phyloP scores from a whole-genome alignment of 2,888 invertebrate genomes.

The Scaptomyza cyrtandrae region DNA sequence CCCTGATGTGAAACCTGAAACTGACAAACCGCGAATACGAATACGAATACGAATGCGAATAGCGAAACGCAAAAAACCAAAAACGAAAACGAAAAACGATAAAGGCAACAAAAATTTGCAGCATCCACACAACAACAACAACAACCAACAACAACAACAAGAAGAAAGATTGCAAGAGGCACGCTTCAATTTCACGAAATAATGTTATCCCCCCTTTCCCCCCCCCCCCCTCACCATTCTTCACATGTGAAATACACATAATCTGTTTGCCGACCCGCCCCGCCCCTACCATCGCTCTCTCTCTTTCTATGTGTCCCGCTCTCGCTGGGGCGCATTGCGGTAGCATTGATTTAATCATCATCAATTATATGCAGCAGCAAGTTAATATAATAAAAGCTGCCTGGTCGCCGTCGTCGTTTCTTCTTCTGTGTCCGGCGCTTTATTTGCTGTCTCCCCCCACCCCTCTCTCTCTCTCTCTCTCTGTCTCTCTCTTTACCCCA shows the following conservation, averaged over 20 bases:
- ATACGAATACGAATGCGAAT: background rate
- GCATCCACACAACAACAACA: constrained; percentile 52
- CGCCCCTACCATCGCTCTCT: background rate
- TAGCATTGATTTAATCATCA: constrained; percentile 84
- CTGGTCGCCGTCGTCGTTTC: constrained; percentile 36
- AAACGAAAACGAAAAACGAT: constrained; percentile 1
- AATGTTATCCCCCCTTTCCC: no score
- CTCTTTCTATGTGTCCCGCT: no score
- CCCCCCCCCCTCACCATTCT: no score
- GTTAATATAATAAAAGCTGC: constrained; percentile 81
- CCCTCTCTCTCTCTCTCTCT: no score
- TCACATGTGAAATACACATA: constrained; percentile 13
- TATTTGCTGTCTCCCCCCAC: background rate
- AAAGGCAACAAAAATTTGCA: constrained; percentile 35
- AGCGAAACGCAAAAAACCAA: constrained; percentile 8
- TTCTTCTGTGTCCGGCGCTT: constrained; percentile 26
- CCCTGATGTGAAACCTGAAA: constrained; percentile 33
- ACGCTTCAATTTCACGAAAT: constrained; percentile 50
- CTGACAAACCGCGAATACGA: constrained; percentile 29
- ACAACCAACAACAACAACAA: constrained; percentile 31
- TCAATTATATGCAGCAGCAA: constrained; percentile 83
- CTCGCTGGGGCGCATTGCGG: constrained; percentile 73
- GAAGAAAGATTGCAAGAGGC: constrained; percentile 24
- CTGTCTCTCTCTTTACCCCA: no score
- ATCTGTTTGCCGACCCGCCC: background rate